Percentiles rank a stretch among this genome's conserved stretches.
These are phyloP conservation scores for Lepidurus apus DNA, from an alignment of 1,140 invertebrate genomes.

Conservation along the genomic window DNA sequence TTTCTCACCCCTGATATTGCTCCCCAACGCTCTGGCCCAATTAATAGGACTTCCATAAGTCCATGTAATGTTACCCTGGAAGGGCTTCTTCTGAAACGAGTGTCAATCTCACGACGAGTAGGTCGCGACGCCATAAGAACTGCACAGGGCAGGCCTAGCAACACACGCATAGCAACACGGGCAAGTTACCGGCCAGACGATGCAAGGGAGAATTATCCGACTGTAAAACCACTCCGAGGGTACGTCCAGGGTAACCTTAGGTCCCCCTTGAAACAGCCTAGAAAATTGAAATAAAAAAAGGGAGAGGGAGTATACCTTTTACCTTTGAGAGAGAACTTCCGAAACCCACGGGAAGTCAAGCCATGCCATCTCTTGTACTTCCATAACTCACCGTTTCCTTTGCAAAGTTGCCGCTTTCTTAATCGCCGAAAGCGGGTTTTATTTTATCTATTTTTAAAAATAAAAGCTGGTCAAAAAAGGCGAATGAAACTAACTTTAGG, in stretches of 20 bases:
- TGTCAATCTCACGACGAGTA: background rate
- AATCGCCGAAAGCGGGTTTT: background rate
- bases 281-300: background rate
- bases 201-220: background rate
- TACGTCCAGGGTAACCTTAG: background rate
- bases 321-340: background rate
- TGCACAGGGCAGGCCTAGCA: background rate
- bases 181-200: background rate
- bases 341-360: background rate
- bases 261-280: background rate
- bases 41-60: background rate
- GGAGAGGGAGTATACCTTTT: background rate
- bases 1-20: no score
- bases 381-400: slow-evolving; percentile 9
- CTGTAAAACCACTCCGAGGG: slow-evolving; percentile 6
- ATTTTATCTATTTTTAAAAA: no score
- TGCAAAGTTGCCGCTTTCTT: background rate
- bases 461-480: no score
- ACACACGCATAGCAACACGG: background rate
- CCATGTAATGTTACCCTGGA: background rate
- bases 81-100: background rate
- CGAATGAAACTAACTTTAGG: no score
- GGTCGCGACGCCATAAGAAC: background rate
- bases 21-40: background rate
- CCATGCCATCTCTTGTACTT: background rate